Conservation (phyloP, 2,888 invertebrate genomes). For the Diarsia brunnea region DNA sequence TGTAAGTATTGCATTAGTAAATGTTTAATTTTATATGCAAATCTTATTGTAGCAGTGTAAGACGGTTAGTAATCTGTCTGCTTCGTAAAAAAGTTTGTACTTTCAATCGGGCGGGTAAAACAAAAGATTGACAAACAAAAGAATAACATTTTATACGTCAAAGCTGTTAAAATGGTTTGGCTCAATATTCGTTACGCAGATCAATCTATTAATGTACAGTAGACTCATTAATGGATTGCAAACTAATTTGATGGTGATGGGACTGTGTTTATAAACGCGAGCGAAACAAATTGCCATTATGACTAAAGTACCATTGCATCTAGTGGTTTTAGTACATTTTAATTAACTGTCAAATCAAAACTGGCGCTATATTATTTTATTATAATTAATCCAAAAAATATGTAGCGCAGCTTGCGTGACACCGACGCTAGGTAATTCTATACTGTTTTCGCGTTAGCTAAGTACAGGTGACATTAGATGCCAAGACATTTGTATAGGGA, state of each 20-base stretch:
- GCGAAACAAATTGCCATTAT: neutral
- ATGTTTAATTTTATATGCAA: neutral
- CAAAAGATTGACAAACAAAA: neutral
- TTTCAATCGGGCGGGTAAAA: neutral
- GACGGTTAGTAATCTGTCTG: neutral
- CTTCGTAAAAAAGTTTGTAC: neutral
- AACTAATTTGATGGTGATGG: constrained; percentile 55
- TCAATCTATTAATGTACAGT: constrained; percentile 28
- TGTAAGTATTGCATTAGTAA: neutral
- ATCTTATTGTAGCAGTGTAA: neutral
- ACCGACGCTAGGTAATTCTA: no score
- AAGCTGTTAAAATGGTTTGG: neutral
- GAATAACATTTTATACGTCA: neutral
- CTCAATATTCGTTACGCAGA: neutral
- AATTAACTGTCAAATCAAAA: neutral
- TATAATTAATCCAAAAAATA: neutral
- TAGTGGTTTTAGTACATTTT: neutral
- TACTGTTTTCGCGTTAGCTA: no score
- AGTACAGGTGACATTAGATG: no score
- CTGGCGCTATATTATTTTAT: neutral
- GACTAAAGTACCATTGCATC: neutral
- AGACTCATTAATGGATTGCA: constrained; percentile 47
- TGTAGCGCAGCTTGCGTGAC: neutral
- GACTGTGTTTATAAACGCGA: constrained; percentile 10
- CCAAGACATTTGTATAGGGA: no score